These are phyloP conservation scores for Portunus trituberculatus DNA, from an alignment of 1,140 invertebrate species.

Conservation along the genomic window DNA sequence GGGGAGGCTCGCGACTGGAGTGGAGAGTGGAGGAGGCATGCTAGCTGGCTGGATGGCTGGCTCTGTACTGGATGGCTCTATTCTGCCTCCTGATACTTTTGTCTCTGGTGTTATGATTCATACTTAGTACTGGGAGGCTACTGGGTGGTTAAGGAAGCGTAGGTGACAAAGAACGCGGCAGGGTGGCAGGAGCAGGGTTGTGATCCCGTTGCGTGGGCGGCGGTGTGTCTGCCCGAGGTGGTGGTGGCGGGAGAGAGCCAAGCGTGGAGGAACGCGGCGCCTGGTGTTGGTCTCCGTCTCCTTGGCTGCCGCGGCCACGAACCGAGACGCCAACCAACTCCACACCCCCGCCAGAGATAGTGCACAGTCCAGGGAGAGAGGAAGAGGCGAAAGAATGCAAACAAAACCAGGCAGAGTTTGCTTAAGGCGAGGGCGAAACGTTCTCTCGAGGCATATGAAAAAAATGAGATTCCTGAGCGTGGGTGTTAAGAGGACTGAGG, in stretches of 20 bases:
- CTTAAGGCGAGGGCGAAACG: neutral
- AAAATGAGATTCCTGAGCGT: slow-evolving; percentile 9
- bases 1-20: neutral
- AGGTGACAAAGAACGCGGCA: neutral
- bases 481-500: neutral
- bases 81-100: neutral
- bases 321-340: neutral
- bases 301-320: neutral
- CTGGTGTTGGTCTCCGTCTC: neutral
- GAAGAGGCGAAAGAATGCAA: no score
- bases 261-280: neutral
- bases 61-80: neutral
- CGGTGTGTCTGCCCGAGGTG: no score
- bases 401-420: neutral
- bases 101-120: neutral
- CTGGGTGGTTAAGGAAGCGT: neutral
- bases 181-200: neutral
- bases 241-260: neutral
- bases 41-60: no score
- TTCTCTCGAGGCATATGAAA: neutral
- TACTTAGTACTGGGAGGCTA: neutral
- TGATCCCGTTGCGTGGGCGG: slow-evolving; percentile 4
- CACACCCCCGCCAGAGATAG: neutral
- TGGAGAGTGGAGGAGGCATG: no score
- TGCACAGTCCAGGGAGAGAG: no score